Conservation (phyloP, 2,113 vertebrate species). For the Forbesichthys agassizii region DNA sequence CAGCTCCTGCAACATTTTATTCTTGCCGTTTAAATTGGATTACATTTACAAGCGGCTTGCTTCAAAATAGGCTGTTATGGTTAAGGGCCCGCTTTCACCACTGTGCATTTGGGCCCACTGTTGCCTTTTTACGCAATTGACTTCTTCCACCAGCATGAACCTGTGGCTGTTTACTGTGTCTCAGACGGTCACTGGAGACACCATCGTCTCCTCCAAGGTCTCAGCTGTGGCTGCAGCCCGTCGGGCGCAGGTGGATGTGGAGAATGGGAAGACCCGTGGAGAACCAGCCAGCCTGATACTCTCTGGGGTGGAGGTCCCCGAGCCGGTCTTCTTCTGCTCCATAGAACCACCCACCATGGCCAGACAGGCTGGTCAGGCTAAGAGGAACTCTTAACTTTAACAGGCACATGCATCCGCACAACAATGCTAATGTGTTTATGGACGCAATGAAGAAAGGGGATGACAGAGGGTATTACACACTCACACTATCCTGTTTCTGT, state of each 20-base stretch:
- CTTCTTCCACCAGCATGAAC: too few relatives aligned
- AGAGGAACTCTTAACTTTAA: neutral
- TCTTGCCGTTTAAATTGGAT: too few relatives aligned
- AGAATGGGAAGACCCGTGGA: slow-evolving; percentile 33
- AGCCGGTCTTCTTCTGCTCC: slow-evolving; percentile 98
- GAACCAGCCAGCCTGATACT: slow-evolving; percentile 75
- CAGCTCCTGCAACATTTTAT: too few relatives aligned
- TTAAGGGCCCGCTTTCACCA: too few relatives aligned
- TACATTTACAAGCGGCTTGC: too few relatives aligned
- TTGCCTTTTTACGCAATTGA: too few relatives aligned
- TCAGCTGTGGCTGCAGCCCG: slow-evolving; percentile 81
- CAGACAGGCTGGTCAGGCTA: slow-evolving; percentile 84
- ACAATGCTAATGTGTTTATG: neutral
- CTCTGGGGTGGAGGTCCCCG: slow-evolving; percentile 92
- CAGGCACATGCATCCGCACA: neutral
- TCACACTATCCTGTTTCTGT: neutral
- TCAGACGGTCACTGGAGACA: slow-evolving; percentile 94
- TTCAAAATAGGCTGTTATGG: too few relatives aligned
- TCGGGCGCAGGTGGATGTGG: slow-evolving; percentile 60
- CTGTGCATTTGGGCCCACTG: too few relatives aligned
- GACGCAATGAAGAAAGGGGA: neutral
- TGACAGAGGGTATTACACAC: neutral
- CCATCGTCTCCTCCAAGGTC: slow-evolving; percentile 90
- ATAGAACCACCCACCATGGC: slow-evolving; percentile 91
- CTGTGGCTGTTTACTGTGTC: neutral